Percentiles rank a stretch among this genome's conserved stretches.
Evolutionary conservation across 2,888 invertebrate genomes (phyloP).

Genomic region (Napeogenes sylphis): DNA sequence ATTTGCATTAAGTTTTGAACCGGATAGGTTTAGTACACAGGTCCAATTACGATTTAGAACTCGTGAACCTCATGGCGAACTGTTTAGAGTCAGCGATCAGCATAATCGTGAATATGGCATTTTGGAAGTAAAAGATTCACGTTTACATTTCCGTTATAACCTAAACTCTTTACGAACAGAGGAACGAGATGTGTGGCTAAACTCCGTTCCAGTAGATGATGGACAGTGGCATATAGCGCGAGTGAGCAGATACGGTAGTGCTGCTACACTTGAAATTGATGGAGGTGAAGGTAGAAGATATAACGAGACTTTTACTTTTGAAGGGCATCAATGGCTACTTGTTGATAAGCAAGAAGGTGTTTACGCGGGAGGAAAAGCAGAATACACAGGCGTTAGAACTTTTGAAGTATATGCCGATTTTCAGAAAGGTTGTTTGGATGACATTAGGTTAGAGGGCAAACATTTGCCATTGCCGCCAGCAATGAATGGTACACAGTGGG

Average conservation of each 20-base stretch:
- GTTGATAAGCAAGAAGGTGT: conserved; percentile 97
- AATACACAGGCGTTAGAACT: conserved; percentile 94
- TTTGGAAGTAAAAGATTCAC: conserved; percentile 92
- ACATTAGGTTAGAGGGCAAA: conserved; percentile 92
- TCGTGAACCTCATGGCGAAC: conserved; percentile 93
- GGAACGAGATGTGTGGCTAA: conserved; percentile 93
- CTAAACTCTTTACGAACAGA: conserved; percentile 93
- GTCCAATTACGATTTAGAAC: conserved; percentile 96
- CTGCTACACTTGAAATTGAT: conserved; percentile 94
- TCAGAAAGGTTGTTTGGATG: conserved; percentile 89
- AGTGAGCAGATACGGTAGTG: conserved; percentile 93
- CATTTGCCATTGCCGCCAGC: conserved; percentile 95
- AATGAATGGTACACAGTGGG: conserved; percentile 97
- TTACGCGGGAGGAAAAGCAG: conserved; percentile 96
- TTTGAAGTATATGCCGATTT: conserved; percentile 97
- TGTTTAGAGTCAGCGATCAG: conserved; percentile 95
- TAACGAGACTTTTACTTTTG: conserved; percentile 94
- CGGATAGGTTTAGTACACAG: conserved; percentile 93
- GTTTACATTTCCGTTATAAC: conserved; percentile 94
- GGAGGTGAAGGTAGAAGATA: conserved; percentile 96
- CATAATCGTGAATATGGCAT: conserved; percentile 96
- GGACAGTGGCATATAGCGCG: conserved; percentile 98
- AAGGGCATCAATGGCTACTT: conserved; percentile 93
- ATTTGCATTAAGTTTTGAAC: conserved; percentile 95
- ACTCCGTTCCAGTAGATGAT: conserved; percentile 93